A percentile compares a stretch with the other conserved stretches of the same genome.
Evolutionary conservation across 2,113 vertebrate genomes (phyloP).

Genomic region (Sapayoa aenigma): DNA sequence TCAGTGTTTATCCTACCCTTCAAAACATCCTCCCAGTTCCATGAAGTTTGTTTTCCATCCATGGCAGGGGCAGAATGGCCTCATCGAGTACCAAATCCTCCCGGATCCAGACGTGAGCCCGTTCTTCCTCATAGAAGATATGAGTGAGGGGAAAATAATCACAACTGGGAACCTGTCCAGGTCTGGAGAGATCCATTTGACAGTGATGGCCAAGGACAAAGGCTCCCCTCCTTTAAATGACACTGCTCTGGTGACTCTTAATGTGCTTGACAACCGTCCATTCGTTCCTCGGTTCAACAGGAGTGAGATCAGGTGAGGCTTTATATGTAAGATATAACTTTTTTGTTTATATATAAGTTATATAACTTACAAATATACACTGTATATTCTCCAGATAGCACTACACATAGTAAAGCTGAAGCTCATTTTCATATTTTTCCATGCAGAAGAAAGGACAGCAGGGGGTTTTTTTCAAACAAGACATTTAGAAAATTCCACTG

Average conservation of each 20-base stretch:
- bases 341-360: too few species aligned
- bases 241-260: constrained; percentile 24
- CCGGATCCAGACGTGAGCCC: neutral
- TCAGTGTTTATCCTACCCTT: neutral
- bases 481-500: neutral
- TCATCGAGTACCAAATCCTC: constrained; percentile 51
- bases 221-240: constrained; percentile 51
- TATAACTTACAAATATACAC: neutral
- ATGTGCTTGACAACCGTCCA: neutral
- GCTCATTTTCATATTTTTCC: neutral
- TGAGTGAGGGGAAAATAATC: constrained; percentile 43
- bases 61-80: constrained; percentile 55
- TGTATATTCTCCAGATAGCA: neutral
- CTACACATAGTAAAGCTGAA: neutral
- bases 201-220: constrained; percentile 59
- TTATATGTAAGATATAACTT: too few species aligned
- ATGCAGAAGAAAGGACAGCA: neutral
- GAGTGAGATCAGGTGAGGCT: constrained; percentile 56
- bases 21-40: neutral
- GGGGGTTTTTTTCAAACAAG: neutral
- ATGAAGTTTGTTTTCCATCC: neutral
- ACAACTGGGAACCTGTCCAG: constrained; percentile 43
- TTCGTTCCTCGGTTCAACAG: constrained; percentile 30
- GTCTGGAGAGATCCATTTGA: constrained; percentile 25
- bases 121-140: constrained; percentile 52